These are phyloP conservation scores for Emydura subglobosa DNA, from an alignment of 2,113 vertebrate genomes.

Conservation along the genomic window DNA sequence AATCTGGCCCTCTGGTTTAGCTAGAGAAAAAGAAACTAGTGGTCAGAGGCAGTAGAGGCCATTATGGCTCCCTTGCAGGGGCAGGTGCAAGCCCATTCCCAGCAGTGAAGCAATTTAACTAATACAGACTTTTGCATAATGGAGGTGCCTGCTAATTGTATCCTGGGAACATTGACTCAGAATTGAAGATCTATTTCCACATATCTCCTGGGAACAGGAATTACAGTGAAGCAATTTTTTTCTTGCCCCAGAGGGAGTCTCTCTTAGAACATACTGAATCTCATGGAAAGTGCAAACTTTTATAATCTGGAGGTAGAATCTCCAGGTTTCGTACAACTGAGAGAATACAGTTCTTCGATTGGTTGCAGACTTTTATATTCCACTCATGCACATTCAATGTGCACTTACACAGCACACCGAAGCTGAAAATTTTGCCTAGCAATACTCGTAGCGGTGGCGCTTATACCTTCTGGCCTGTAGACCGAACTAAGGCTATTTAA, in stretches of 20 bases:
- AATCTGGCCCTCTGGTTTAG: neutral
- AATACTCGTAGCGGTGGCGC: too few relatives aligned
- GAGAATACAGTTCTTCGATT: too few relatives aligned
- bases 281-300: neutral
- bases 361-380: too few relatives aligned
- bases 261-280: neutral
- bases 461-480: too few relatives aligned
- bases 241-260: neutral
- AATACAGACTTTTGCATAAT: neutral
- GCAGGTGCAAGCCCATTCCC: accelerated
- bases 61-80: neutral
- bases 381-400: too few relatives aligned
- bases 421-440: too few relatives aligned
- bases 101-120: neutral
- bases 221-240: neutral
- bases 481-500: too few relatives aligned
- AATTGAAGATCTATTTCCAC: neutral
- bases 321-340: too few relatives aligned
- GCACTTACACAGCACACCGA: too few relatives aligned
- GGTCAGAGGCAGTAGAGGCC: neutral
- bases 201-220: neutral
- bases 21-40: neutral
- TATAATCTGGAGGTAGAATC: too few relatives aligned
- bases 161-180: neutral
- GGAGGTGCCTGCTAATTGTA: neutral